Evolutionary conservation across 1,140 invertebrate genomes (phyloP).

Genomic region (Argopecten irradians): DNA sequence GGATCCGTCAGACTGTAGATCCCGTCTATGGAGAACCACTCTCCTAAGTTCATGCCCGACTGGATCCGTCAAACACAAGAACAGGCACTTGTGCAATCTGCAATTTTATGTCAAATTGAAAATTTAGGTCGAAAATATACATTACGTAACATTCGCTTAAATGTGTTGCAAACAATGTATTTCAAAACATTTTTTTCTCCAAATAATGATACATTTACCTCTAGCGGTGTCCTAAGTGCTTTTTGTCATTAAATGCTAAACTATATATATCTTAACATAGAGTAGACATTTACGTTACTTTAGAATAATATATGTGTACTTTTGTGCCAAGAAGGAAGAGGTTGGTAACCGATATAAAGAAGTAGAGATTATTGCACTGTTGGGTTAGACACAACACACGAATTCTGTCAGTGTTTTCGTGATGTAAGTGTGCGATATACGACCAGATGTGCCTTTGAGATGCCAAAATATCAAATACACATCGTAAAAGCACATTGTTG

Average conservation of each 20-base stretch:
- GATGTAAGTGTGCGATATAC: too few relatives aligned
- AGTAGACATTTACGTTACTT: background rate
- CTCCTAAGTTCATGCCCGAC: background rate
- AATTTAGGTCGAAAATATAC: slow-evolving; percentile 18
- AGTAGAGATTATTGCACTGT: too few relatives aligned
- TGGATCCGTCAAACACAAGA: background rate
- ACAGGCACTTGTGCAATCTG: background rate
- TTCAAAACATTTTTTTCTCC: background rate
- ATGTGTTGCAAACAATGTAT: background rate
- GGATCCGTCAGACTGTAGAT: background rate
- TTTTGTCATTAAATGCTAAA: background rate
- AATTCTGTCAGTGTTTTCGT: too few relatives aligned
- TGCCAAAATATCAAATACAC: too few relatives aligned
- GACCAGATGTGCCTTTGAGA: too few relatives aligned
- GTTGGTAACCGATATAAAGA: background rate
- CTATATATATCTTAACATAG: background rate
- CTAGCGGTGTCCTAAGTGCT: background rate
- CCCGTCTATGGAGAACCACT: background rate
- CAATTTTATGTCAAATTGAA: background rate
- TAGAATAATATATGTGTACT: background rate
- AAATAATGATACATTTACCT: background rate
- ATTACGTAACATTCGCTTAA: background rate
- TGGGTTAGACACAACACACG: too few relatives aligned
- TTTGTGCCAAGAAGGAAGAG: background rate
- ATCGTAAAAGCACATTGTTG: too few relatives aligned